These are phyloP conservation scores for Andricus grossulariae DNA, from an alignment of 1,140 invertebrate genomes.

Conservation along the genomic window DNA sequence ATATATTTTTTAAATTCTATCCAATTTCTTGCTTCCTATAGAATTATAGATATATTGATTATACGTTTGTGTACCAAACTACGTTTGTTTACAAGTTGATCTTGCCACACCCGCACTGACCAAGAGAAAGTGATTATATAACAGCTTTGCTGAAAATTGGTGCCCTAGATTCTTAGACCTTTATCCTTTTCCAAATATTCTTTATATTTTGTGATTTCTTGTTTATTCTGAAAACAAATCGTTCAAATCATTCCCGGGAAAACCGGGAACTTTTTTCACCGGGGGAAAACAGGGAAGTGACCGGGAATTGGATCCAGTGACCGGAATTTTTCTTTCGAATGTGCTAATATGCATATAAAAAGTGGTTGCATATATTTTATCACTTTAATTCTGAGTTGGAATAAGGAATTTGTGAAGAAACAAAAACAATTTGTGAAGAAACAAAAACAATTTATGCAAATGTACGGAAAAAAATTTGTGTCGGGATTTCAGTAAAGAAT, in stretches of 20 bases:
- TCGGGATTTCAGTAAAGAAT: no score
- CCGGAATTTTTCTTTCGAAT: no score
- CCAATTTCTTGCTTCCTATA: background rate
- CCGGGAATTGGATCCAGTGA: no score
- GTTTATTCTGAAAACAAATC: background rate
- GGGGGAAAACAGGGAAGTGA: no score
- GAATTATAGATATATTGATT: background rate
- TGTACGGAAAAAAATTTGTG: no score
- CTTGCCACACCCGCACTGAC: slow-evolving; percentile 2
- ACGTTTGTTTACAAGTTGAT: slow-evolving; percentile 15
- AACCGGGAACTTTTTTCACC: no score
- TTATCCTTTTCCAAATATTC: background rate
- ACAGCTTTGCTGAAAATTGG: background rate
- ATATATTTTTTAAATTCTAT: background rate
- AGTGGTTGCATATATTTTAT: no score
- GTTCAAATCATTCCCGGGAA: background rate
- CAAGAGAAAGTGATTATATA: background rate
- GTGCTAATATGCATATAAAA: no score
- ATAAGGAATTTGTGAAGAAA: no score
- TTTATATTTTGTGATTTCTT: background rate
- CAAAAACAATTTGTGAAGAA: no score
- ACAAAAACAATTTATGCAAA: no score
- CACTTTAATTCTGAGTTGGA: no score
- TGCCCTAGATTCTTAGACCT: background rate
- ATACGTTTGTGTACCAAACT: background rate